Percentiles rank a stretch among this genome's conserved stretches.
These are phyloP conservation scores for Linyphia triangularis DNA, from an alignment of 2,888 invertebrate genomes.

Conservation along the genomic window DNA sequence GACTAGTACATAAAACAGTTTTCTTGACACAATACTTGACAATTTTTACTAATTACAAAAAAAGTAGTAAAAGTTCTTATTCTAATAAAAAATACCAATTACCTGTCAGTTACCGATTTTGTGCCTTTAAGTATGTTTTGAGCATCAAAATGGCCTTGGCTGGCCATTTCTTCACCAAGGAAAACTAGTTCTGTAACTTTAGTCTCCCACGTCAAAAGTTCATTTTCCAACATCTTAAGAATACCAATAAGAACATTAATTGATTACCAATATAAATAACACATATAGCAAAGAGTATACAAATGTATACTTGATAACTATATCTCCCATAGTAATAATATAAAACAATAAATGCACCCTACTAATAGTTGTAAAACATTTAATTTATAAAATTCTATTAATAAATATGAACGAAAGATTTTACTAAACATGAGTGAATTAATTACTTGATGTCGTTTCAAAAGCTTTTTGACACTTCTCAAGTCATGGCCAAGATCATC, in stretches of 20 bases:
- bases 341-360: too few relatives aligned
- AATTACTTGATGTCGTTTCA: constrained; percentile 89
- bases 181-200: constrained; percentile 88
- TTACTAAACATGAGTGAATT: too few relatives aligned
- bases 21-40: not conserved
- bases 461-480: constrained; percentile 92
- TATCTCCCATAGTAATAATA: too few relatives aligned
- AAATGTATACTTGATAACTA: too few relatives aligned
- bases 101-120: constrained; percentile 86
- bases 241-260: not conserved
- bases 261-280: not conserved
- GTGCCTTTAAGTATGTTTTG: constrained; percentile 90
- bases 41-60: not conserved
- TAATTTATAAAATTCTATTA: not conserved
- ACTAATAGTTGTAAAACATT: not conserved
- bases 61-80: not conserved
- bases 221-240: constrained; percentile 87
- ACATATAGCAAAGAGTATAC: too few relatives aligned
- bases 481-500: constrained; percentile 93
- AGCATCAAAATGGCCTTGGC: constrained; percentile 96
- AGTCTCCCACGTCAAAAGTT: constrained; percentile 90
- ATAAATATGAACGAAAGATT: not conserved
- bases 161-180: constrained; percentile 91
- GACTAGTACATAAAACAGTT: not conserved
- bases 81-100: constrained; percentile 20